Conservation (phyloP, 2,888 invertebrate species). For the Trachelus tabidus region DNA sequence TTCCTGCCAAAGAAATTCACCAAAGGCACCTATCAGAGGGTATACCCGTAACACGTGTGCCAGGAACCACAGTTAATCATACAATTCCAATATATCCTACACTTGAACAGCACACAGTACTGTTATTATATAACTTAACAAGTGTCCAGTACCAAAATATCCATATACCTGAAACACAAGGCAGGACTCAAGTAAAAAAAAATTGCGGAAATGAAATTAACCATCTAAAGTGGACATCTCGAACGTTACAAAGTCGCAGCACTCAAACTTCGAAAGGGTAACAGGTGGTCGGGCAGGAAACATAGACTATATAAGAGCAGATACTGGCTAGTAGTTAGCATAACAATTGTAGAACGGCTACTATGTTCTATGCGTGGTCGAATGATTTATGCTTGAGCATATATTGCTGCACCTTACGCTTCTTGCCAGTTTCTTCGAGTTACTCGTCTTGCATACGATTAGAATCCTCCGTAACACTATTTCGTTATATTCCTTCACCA, state of each 20-base stretch:
- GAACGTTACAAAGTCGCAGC: background rate
- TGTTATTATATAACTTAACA: background rate
- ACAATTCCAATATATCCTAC: background rate
- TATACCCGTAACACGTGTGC: background rate
- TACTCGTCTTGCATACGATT: background rate
- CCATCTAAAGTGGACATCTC: constrained; percentile 12
- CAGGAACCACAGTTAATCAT: background rate
- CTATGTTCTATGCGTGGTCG: constrained; percentile 47
- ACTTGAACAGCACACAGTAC: background rate
- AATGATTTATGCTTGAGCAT: constrained; percentile 54
- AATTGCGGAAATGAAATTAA: background rate
- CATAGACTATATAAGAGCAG: constrained; percentile 58
- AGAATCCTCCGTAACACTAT: background rate
- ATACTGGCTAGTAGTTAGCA: constrained; percentile 61
- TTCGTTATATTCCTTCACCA: background rate
- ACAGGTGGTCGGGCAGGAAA: constrained; percentile 64
- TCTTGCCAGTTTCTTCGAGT: background rate
- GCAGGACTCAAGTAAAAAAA: background rate
- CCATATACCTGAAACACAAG: background rate
- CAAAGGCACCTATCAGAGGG: background rate
- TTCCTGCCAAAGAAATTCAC: background rate
- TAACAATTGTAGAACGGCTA: constrained; percentile 61
- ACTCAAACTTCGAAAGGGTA: constrained; percentile 49
- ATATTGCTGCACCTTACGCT: background rate
- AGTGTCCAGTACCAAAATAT: background rate